Base-by-base conservation (phyloP, 1,140 invertebrate genomes). In the Mactra quadrangularis region DNA sequence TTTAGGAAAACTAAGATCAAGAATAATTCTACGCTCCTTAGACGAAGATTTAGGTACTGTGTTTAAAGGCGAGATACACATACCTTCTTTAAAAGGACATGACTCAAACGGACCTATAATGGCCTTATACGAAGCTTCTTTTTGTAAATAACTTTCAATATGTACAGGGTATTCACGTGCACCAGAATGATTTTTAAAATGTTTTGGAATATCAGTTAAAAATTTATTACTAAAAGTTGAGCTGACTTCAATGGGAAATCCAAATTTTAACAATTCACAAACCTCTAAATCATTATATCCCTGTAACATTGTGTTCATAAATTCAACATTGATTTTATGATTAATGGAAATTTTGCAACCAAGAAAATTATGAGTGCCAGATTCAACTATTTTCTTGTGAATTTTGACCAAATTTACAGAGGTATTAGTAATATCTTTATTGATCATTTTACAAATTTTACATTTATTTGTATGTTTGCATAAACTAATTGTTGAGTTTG, bases 131-230 rank as follows among this genome's bases (percentile, higher is more conserved):
- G n/a, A n/a, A n/a, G n/a, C n/a, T n/a, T 59, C 71, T 41, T 57
- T 57, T 38, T 38, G 25, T 52, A 74, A 57, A 35, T 74, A 74
- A 13, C 15, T n/a, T 19, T 35, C n/a, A 13, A 35, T 57, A 22
- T 74, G 45, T 15, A 35, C 52, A 17, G 53, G 71, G 22, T 33
- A 76, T 19, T 38, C 33, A 3, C 1, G 22, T 22, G 72, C 53
- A 4, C 72, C 72, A 19, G 38, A 45, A 35, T 76, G 57, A 76
- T 76, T 76, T 74, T 74, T 25, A 33, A 33, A 38, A 15, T 38
- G 17, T 38, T 41, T 27, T 27, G 27, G 29, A 13, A 57, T 17
- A 29, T 9, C 11, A 47, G 33, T 29, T 47, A 62, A 29, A 11
- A 76, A 33, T 19, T 25, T 3, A 15, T n/a, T 3, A 66, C 7